Conservation (phyloP, 2,113 vertebrate genomes). For the Hemiprocne comata region DNA sequence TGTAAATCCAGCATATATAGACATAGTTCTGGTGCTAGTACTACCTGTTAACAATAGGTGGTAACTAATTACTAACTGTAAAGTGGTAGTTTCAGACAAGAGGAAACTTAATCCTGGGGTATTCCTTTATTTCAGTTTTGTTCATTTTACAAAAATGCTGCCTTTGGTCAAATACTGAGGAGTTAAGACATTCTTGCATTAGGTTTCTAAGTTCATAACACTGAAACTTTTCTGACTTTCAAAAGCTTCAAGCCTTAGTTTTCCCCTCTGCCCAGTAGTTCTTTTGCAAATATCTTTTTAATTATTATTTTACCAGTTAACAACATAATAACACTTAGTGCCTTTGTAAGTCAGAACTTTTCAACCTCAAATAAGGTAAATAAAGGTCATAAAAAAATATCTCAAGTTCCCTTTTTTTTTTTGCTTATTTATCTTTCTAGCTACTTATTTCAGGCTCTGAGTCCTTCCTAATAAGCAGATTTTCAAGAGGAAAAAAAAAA, state of each 20-base stretch:
- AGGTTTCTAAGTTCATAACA: background rate
- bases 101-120: slow-evolving; percentile 40
- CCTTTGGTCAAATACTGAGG: slow-evolving; percentile 47
- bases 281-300: background rate
- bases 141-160: background rate
- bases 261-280: background rate
- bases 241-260: slow-evolving; percentile 12
- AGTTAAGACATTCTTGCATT: background rate
- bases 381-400: background rate
- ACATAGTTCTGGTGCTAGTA: background rate
- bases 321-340: background rate
- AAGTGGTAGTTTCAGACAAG: slow-evolving; percentile 31
- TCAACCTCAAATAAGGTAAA: background rate
- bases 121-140: background rate
- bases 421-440: background rate
- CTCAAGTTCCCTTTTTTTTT: no score
- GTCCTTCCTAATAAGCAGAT: background rate
- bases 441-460: background rate
- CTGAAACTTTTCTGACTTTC: slow-evolving; percentile 6
- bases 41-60: background rate
- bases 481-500: background rate
- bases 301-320: background rate
- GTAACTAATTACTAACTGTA: background rate
- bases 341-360: background rate
- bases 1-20: slow-evolving; percentile 22